Percentiles rank a stretch among this genome's conserved stretches.
Conservation (phyloP, 2,797 vertebrate genomes). For the Siniperca scherzeri region DNA sequence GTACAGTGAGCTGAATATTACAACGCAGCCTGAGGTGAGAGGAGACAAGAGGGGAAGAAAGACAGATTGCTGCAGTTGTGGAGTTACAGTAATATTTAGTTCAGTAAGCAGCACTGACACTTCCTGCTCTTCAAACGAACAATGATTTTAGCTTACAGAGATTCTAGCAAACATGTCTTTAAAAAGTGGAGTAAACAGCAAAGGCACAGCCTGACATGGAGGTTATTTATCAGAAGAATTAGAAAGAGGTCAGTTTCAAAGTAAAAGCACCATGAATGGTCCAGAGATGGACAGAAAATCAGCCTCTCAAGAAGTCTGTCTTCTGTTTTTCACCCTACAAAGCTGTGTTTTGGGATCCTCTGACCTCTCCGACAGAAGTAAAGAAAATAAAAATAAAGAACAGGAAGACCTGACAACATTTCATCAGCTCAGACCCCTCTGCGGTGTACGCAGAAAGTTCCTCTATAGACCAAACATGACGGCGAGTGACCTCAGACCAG, state of each 20-base stretch:
- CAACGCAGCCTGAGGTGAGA: conserved; percentile 1
- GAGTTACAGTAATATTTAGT: background rate
- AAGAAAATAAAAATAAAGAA: background rate
- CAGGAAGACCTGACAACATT: background rate
- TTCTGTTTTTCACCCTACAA: background rate
- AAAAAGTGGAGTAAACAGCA: background rate
- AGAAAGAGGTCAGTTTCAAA: background rate
- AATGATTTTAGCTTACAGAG: background rate
- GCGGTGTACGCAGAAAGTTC: background rate
- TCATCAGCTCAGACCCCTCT: background rate
- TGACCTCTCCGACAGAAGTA: background rate
- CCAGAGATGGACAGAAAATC: background rate
- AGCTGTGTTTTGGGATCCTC: background rate
- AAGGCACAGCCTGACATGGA: background rate
- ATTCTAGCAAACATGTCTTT: background rate
- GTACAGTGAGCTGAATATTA: conserved; percentile 25
- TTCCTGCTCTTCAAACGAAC: background rate
- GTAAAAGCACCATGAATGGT: background rate
- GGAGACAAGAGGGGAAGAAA: conserved; percentile 3
- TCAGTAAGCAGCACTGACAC: background rate
- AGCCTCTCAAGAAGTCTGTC: background rate
- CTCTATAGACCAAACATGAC: background rate
- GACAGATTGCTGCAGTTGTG: background rate
- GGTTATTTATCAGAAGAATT: background rate
- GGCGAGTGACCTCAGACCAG: background rate